A percentile compares a stretch with the other conserved stretches of the same genome.
These are phyloP conservation scores for Vicugna pacos DNA, from an alignment of 2,113 vertebrate genomes.

Conservation along the genomic window DNA sequence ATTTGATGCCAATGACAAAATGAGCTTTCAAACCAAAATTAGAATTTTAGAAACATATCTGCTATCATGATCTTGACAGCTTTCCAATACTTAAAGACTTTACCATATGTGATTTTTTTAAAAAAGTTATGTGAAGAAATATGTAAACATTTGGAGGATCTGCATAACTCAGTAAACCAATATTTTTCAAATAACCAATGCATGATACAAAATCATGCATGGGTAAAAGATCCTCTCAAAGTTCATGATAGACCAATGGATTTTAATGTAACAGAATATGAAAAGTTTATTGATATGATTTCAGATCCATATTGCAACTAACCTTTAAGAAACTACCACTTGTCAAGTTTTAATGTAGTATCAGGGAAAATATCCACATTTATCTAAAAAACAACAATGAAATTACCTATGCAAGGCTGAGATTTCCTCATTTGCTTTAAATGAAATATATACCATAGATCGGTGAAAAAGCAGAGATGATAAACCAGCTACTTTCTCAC, in stretches of 20 bases:
- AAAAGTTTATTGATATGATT: not conserved
- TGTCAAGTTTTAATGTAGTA: not conserved
- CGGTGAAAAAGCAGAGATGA: not conserved
- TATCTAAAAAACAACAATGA: not conserved
- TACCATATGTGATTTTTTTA: not conserved
- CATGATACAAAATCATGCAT: not conserved
- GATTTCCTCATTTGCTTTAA: slow-evolving; percentile 41
- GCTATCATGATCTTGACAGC: not conserved
- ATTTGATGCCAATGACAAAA: not conserved
- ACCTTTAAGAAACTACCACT: not conserved
- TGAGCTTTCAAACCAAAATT: slow-evolving; percentile 15
- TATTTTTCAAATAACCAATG: slow-evolving; percentile 16
- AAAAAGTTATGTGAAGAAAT: not conserved
- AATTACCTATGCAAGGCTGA: not conserved
- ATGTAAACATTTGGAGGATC: not conserved
- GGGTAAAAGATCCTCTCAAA: not conserved
- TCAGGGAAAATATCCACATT: slow-evolving; percentile 29
- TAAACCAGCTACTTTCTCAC: not conserved
- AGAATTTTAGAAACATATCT: slow-evolving; percentile 17
- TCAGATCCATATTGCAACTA: not conserved
- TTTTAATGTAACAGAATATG: not conserved
- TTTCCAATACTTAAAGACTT: not conserved
- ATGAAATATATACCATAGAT: not conserved
- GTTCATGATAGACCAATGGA: not conserved
- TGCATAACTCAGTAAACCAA: not conserved